These are phyloP conservation scores for Eremophila alpestris DNA, from an alignment of 2,797 vertebrate genomes.

Conservation along the genomic window DNA sequence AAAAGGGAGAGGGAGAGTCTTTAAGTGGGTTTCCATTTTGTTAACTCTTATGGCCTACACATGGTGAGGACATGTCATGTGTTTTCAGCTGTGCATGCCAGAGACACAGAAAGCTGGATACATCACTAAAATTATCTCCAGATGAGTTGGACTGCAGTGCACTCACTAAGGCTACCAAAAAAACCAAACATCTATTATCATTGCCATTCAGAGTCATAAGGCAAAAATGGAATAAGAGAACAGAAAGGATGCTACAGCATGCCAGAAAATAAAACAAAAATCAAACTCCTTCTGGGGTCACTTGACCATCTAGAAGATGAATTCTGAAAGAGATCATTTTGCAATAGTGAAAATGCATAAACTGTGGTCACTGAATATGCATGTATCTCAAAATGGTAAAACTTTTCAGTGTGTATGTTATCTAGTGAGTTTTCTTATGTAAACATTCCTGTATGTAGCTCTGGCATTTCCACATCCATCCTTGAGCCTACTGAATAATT, in stretches of 20 bases:
- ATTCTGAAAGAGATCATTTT: not conserved
- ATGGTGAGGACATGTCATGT: not conserved
- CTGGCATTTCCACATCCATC: not conserved
- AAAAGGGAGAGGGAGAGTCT: slow-evolving; percentile 71
- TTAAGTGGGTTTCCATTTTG: slow-evolving; percentile 62
- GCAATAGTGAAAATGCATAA: not conserved
- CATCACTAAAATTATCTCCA: not conserved
- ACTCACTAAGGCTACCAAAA: not conserved
- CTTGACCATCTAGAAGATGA: not conserved
- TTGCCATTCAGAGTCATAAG: not conserved
- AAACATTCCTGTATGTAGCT: not conserved
- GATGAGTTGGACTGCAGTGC: not conserved
- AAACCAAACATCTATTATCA: not conserved
- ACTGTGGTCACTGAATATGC: not conserved
- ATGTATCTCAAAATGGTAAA: not conserved
- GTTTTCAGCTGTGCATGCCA: slow-evolving; percentile 37
- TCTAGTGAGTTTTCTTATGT: not conserved
- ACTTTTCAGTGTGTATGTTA: not conserved
- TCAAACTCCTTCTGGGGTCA: not conserved
- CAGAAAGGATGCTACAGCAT: slow-evolving; percentile 3
- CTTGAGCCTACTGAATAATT: not conserved
- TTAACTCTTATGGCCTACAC: slow-evolving; percentile 30
- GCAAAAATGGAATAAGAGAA: slow-evolving; percentile 3
- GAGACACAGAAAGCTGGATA: not conserved
- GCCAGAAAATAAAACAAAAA: not conserved